Evolutionary conservation across 1,140 invertebrate species (phyloP), one percentile per base, ranked within the genome.

Genomic region (Oncopodura yosiiana): DNA sequence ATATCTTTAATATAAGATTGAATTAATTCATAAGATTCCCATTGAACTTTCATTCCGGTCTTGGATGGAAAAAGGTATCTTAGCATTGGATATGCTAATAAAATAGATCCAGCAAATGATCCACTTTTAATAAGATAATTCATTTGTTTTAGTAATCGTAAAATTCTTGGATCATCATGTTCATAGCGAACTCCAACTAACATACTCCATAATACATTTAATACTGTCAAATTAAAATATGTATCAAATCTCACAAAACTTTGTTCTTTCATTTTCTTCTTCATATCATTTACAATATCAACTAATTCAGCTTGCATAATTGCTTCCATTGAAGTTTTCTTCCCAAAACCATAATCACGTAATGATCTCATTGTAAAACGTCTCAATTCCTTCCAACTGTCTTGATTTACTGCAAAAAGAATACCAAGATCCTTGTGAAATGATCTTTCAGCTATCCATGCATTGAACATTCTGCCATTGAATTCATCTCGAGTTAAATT

Each of bases 141-240:
- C 32, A 37, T 50, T 24, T 18, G n/a, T 26, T 56, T 8, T 19
- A 56, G 19, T 27, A 56, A 26, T 32, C 21, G 16, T 21, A 43
- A 16, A 9, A 66, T 42, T 39, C 61, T 62, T 0, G 65, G 63
- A 50, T 74, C 67, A 23, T 67, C 53, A 49, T 71, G 68, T 1
- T 65, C 65, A 46, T 73, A 79, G 61, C 80, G 69, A 63, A 75
- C 78, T 1, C 87, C 84, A 49, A 87, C 85, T 69, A 91, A 78
- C 81, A 93, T 86, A 48, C 75, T 79, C 84, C 88, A 92, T 0
- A 93, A 69, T 0, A 85, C 84, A 62, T 93, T 94, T 14, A 91
- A 68, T 29, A 88, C 80, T 0, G 65, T 49, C 36, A 63, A 43
- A 32, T 38, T 60, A 51, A 66, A 68, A 24, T 32, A 39, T 12